Percentiles rank a stretch among this genome's conserved stretches.
These are phyloP conservation scores for Tribolium castaneum DNA, from an alignment of 1,140 invertebrate genomes.

Conservation along the genomic window DNA sequence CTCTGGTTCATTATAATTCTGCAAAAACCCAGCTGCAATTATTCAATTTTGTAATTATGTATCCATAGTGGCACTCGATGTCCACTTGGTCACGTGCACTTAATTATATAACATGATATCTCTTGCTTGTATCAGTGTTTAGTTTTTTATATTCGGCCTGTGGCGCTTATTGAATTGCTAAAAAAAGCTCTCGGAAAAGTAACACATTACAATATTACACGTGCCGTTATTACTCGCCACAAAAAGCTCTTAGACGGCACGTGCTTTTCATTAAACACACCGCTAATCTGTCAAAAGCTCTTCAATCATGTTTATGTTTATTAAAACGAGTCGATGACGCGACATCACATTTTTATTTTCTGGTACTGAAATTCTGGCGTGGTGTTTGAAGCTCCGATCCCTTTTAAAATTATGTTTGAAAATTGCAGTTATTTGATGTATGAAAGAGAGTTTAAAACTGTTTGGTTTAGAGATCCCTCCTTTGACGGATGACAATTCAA, in stretches of 20 bases:
- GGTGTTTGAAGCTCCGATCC: neutral
- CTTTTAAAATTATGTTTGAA: conserved; percentile 45
- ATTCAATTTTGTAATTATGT: conserved; percentile 16
- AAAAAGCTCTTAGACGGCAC: conserved; percentile 32
- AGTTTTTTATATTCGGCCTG: conserved; percentile 5
- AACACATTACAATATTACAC: conserved; percentile 21
- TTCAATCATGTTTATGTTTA: conserved; percentile 30
- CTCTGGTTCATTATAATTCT: neutral
- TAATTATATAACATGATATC: conserved; percentile 34
- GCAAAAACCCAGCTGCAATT: neutral
- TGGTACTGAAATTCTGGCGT: neutral
- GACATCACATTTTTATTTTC: neutral
- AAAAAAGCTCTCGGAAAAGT: conserved; percentile 14
- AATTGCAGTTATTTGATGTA: conserved; percentile 52
- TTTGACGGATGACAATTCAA: conserved; percentile 54
- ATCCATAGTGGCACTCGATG: conserved; percentile 9
- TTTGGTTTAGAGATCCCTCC: conserved; percentile 45
- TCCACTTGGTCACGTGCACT: conserved; percentile 23
- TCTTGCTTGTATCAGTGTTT: neutral
- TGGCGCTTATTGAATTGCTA: conserved; percentile 21
- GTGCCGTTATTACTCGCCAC: conserved; percentile 9
- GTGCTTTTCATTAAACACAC: conserved; percentile 30
- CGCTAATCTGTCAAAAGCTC: conserved; percentile 31
- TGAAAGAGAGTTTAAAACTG: conserved; percentile 49
- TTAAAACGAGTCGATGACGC: neutral